Conservation (phyloP, 2,797 vertebrate species). For the Anomalospiza imberbis region DNA sequence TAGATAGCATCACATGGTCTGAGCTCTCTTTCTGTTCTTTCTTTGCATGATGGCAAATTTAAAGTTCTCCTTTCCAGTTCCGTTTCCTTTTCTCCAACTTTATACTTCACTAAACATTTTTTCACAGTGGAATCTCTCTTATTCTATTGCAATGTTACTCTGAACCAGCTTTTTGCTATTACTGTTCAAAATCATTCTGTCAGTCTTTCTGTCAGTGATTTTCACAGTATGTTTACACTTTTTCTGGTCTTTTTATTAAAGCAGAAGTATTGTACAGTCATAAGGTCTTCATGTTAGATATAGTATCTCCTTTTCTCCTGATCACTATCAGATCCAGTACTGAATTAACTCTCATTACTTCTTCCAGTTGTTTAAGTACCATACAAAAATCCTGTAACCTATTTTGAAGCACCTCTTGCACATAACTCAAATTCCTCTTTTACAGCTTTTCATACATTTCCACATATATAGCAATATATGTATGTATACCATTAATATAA, state of each 20-base stretch:
- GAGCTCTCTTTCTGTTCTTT: not conserved
- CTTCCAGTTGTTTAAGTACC: not conserved
- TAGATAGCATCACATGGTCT: not conserved
- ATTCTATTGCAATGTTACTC: not conserved
- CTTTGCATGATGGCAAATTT: not conserved
- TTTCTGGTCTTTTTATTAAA: not conserved
- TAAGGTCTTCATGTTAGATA: not conserved
- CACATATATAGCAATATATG: not conserved
- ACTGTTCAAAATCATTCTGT: not conserved
- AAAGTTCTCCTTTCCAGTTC: not conserved
- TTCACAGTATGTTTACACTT: not conserved
- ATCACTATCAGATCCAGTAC: not conserved
- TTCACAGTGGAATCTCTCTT: not conserved
- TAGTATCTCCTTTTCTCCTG: not conserved
- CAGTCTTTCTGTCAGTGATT: not conserved
- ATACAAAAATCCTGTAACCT: not conserved
- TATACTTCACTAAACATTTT: not conserved
- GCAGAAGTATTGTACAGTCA: not conserved
- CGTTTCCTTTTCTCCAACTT: not conserved
- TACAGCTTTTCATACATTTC: not conserved
- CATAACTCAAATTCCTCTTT: not conserved
- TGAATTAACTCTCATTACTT: not conserved
- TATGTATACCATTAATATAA: not conserved
- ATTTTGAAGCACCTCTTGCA: not conserved
- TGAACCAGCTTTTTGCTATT: not conserved